phyloP scores from a whole-genome alignment of 2,797 vertebrate species.

The Masticophis lateralis region DNA sequence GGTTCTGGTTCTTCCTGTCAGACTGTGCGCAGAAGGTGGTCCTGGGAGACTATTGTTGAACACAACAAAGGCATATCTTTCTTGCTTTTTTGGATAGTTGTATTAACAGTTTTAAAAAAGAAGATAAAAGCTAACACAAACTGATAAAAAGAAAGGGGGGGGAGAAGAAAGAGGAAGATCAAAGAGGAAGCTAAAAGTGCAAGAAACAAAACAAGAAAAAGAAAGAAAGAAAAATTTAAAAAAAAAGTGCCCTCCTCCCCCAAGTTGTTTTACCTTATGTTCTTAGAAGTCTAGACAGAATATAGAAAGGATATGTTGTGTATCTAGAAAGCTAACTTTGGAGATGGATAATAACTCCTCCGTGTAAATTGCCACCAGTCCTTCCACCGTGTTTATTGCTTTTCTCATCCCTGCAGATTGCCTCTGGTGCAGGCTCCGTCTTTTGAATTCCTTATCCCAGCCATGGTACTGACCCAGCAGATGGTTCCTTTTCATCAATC shows the following conservation, averaged over 20 bases:
- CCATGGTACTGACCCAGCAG: constrained; percentile 70
- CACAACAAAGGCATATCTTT: background rate
- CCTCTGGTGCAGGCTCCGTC: constrained; percentile 81
- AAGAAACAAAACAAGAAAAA: background rate
- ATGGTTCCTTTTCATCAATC: background rate
- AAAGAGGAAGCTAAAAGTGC: background rate
- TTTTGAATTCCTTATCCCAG: constrained; percentile 80
- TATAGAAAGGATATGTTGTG: background rate
- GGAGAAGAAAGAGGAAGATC: background rate
- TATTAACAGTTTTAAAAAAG: background rate
- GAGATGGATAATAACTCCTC: background rate
- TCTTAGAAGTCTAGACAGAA: background rate
- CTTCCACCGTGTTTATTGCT: background rate
- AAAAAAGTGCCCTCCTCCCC: background rate
- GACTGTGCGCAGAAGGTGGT: background rate
- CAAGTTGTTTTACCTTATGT: background rate
- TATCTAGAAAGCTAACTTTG: background rate
- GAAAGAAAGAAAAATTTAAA: background rate
- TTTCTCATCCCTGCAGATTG: constrained; percentile 68
- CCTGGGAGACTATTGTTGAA: background rate
- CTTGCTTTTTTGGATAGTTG: background rate
- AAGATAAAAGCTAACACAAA: background rate
- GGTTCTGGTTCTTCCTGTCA: background rate
- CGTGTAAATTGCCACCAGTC: background rate
- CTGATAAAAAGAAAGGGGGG: background rate